A percentile compares a stretch with the other conserved stretches of the same genome.
phyloP scores from a whole-genome alignment of 2,113 vertebrate genomes.

The Scytalopus superciliaris region DNA sequence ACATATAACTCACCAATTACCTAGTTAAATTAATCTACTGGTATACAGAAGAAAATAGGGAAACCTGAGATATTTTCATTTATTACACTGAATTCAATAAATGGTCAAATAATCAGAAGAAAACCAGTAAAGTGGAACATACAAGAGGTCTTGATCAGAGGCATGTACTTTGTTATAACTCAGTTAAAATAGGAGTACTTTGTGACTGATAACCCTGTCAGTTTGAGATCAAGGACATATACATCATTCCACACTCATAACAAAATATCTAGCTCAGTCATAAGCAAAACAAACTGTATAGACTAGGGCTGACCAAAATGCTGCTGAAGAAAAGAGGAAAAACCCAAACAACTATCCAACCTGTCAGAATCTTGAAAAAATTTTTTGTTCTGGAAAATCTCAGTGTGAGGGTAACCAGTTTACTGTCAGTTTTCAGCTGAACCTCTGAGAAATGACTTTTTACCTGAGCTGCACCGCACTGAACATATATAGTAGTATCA shows the following conservation, averaged over 20 bases:
- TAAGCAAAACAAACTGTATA: slow-evolving; percentile 9
- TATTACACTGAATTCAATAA: slow-evolving; percentile 32
- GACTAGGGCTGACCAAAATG: background rate
- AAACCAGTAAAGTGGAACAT: slow-evolving; percentile 29
- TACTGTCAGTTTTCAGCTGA: background rate
- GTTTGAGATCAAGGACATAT: background rate
- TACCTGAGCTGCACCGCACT: background rate
- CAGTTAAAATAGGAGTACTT: slow-evolving; percentile 15
- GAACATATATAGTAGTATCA: background rate
- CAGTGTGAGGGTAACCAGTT: background rate
- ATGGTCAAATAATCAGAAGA: slow-evolving; percentile 46
- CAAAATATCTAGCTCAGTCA: background rate
- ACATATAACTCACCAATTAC: background rate
- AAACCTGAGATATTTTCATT: slow-evolving; percentile 20
- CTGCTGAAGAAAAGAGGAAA: background rate
- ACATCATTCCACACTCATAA: background rate
- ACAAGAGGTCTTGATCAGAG: slow-evolving; percentile 7
- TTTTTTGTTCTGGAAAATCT: background rate
- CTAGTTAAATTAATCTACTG: background rate
- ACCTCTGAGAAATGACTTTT: background rate
- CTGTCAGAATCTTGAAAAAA: background rate
- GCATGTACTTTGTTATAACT: slow-evolving; percentile 37
- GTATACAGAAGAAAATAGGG: background rate
- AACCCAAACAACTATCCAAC: fast-evolving
- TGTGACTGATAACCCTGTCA: slow-evolving; percentile 40